A percentile compares a stretch with the other conserved stretches of the same genome.
Conservation (phyloP, 1,140 invertebrate genomes). For the Heterodera schachtii region DNA sequence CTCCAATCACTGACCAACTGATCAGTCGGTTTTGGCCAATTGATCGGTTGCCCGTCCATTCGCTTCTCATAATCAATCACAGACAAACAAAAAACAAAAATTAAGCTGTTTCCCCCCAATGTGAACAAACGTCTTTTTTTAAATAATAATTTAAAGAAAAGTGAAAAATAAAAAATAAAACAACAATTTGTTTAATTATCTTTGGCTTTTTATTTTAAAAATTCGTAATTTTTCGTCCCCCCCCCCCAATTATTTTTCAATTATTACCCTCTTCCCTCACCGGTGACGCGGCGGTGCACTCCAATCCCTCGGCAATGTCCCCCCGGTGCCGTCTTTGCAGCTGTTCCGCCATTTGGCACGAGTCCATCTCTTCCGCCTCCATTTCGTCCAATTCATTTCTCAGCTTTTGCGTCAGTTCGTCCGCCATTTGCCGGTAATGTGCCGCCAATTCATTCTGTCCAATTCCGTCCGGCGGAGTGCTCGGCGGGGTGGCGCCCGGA, state of each 20-base stretch:
- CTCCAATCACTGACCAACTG: not conserved
- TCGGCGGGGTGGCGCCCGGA: constrained; percentile 13
- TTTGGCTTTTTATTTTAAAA: no score
- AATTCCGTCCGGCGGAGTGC: constrained; percentile 22
- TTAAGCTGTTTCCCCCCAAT: not conserved
- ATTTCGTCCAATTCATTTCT: constrained; percentile 26
- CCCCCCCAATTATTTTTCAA: no score
- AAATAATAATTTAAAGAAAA: not conserved
- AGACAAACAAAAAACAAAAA: not conserved
- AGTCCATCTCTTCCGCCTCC: constrained; percentile 6
- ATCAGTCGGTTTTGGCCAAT: not conserved
- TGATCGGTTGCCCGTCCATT: not conserved
- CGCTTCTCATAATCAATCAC: not conserved
- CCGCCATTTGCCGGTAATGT: constrained; percentile 36
- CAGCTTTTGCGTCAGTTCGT: constrained; percentile 31
- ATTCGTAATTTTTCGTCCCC: no score
- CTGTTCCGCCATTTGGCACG: constrained; percentile 6
- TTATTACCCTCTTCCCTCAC: not conserved
- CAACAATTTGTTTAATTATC: no score
- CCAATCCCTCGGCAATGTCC: constrained; percentile 17
- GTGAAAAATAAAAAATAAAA: not conserved
- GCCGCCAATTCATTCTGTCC: constrained; percentile 21
- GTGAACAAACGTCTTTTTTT: not conserved
- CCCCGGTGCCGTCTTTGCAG: constrained; percentile 13
- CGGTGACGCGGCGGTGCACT: constrained; percentile 10